Base-by-base conservation (phyloP, 2,888 invertebrate genomes). In the Troides helena region DNA sequence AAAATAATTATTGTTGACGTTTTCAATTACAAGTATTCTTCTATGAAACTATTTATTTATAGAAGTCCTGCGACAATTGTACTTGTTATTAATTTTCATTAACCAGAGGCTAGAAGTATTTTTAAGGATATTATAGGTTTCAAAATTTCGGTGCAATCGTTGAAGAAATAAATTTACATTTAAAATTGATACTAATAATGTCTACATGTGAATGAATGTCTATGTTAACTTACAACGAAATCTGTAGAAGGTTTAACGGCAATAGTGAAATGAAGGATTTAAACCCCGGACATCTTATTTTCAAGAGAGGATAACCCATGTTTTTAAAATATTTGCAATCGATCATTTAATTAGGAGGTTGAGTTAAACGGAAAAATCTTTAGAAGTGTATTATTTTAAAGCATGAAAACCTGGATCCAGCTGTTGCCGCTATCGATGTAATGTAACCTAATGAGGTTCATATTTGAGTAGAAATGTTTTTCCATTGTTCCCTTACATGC, bases 401-500 rank as follows among this genome's bases (percentile, higher is more conserved):
- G 5, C 5, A 53, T 53, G 18, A 53, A 53, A n/a, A 58, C 56
- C 23, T 58, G 57, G 23, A 12, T n/a, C 0, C 57, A 7, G 23
- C 23, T 10, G 57, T 58, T 23, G 21, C 2, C 53, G 53, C 23
- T n/a, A 6, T 64, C 46, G 43, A 18, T 39, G 43, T 53, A 62
- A 46, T 53, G 50, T 18, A 30, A 50, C 60, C 53, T 18, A 1
- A 57, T 60, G 50, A 39, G 60, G 72, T 76, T 76, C 72, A 75
- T 75, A 72, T 70, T 25, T 64, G 68, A 23, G 69, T 70, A 64
- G 36, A 59, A 53, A 62, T 59, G 66, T 70, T 70, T 70, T 63
- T 66, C 66, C 71, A 72, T 75, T 73, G 73, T 85, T 84, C 80
- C 73, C 72, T 63, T 68, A 70, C 74, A 74, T 77, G 75, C 74